A percentile compares a stretch with the other conserved stretches of the same genome.
phyloP scores from a whole-genome alignment of 2,113 vertebrate species.

The Oplegnathus fasciatus region DNA sequence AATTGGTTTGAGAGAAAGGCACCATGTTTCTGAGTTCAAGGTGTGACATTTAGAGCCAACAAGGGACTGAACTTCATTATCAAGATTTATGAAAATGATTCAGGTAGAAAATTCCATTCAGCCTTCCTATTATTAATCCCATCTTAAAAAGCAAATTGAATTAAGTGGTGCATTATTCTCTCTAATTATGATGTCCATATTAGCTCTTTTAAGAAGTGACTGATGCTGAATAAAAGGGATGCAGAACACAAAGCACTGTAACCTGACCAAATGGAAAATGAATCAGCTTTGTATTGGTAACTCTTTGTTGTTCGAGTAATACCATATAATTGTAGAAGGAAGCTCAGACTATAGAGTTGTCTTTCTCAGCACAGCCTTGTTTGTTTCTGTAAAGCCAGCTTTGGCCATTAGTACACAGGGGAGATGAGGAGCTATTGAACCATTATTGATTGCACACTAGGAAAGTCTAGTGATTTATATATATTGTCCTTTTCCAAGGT shows the following conservation, averaged over 20 bases:
- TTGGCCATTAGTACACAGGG: conserved; percentile 71
- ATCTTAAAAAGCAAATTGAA: conserved; percentile 80
- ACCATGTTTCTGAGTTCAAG: conserved; percentile 77
- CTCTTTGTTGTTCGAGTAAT: conserved; percentile 54
- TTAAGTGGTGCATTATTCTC: conserved; percentile 79
- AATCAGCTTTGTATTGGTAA: conserved; percentile 48
- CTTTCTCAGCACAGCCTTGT: conserved; percentile 55
- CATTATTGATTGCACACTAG: conserved; percentile 68
- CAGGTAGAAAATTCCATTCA: conserved; percentile 75
- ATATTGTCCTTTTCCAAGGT: conserved; percentile 71
- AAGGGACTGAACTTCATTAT: conserved; percentile 85
- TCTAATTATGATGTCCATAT: conserved; percentile 70
- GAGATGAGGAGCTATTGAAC: conserved; percentile 76
- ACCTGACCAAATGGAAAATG: conserved; percentile 49
- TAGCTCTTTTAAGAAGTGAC: conserved; percentile 54
- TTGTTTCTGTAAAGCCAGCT: conserved; percentile 71
- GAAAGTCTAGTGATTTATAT: conserved; percentile 78
- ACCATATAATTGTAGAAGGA: conserved; percentile 43
- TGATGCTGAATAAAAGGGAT: conserved; percentile 62
- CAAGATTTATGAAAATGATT: conserved; percentile 83
- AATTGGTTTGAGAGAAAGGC: conserved; percentile 82
- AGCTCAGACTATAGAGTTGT: conserved; percentile 34
- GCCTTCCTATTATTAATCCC: conserved; percentile 75
- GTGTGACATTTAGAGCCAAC: conserved; percentile 83
- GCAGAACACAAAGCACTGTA: conserved; percentile 46